phyloP scores from a whole-genome alignment of 1,140 invertebrate genomes.

The Brachionus paranguensis region DNA sequence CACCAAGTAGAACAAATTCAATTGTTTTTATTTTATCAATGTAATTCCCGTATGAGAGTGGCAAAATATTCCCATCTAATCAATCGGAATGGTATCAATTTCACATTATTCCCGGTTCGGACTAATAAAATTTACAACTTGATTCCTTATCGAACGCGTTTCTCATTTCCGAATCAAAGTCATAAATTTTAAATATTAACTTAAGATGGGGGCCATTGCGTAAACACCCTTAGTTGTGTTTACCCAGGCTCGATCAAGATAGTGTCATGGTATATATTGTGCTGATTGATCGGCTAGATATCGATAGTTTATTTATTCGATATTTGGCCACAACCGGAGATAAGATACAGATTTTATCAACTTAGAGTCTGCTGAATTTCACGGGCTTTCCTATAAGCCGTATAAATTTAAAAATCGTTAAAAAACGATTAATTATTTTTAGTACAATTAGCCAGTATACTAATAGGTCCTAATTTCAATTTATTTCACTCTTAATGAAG shows the following conservation, averaged over 20 bases:
- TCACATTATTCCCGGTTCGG: background rate
- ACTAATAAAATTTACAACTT: background rate
- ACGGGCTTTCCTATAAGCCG: background rate
- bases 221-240: background rate
- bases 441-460: background rate
- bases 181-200: slow-evolving; percentile 31
- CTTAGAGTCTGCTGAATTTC: background rate
- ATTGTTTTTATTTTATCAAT: slow-evolving; percentile 20
- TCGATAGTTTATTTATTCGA: slow-evolving; percentile 20
- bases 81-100: background rate
- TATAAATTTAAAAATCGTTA: slow-evolving; percentile 5
- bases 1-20: slow-evolving; percentile 28
- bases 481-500: background rate
- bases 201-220: background rate
- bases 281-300: background rate
- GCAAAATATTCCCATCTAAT: background rate
- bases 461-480: background rate
- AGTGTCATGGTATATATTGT: slow-evolving; percentile 5
- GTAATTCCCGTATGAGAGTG: background rate
- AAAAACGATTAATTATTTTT: slow-evolving; percentile 29
- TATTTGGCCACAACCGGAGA: background rate
- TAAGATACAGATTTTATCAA: slow-evolving; percentile 35
- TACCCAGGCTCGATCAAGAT: background rate
- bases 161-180: background rate
- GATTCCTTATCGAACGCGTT: background rate